Base-by-base conservation (phyloP, 2,113 vertebrate genomes). In the Eulacestoma nigropectus region DNA sequence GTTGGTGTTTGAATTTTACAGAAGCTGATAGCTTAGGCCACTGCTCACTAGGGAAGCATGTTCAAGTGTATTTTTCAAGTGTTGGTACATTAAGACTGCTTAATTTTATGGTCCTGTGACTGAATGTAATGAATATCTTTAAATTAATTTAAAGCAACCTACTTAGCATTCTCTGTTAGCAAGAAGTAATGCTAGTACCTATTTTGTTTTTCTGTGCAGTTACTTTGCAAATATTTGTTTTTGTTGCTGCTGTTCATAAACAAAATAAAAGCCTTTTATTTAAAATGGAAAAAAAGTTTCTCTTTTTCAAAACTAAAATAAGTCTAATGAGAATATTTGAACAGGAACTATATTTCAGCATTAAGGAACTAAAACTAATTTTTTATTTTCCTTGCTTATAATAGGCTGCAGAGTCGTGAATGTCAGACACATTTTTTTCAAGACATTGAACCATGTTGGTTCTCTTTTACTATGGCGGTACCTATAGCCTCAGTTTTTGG, bases 41-140 rank as follows among this genome's bases (percentile, higher is more conserved):
- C 37, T 83, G 67, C 78, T 96, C 72, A 10, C 75, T n/a, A 56
- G 93, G 93, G 83, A 87, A 84, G 83, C 57, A 14, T 64, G n/a
- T 86, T 94, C 56, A 90, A 96, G 88, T 93, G 85, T 89, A 63
- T 94, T 96, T 94, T 97, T 96, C 90, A 89, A 95, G 92, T 84
- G 87, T 84, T 92, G 73, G 60, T 88, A 95, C n/a, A 56, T 80
- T 81, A 91, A 91, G 41, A 39, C 56, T 84, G 56, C 77, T 84
- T 95, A 87, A 96, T 93, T 90, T 94, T 96, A 89, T 90, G 90
- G 76, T 94, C 67, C 65, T 90, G 46, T 93, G 90, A 92, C 76
- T 92, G 69, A 89, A 93, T 62, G 83, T 60, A 93, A 96, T 94
- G 94, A 89, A 87, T 96, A 90, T 55, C 89, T 91, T 84, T 6